Percentiles rank a stretch among this genome's conserved stretches.
phyloP scores from a whole-genome alignment of 1,140 invertebrate species.

The Parapsyche elsis region DNA sequence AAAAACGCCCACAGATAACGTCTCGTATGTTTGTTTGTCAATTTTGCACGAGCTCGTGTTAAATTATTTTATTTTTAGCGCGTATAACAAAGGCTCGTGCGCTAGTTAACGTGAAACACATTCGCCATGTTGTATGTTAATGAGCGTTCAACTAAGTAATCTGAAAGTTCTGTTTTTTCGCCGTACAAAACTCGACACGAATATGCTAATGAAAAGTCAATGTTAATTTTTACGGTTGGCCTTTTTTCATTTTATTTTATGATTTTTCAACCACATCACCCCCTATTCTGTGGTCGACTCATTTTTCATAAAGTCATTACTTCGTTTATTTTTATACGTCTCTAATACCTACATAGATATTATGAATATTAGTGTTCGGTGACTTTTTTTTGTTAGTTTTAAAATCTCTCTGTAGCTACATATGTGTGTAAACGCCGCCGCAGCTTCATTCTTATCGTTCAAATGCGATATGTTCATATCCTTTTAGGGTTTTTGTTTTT shows the following conservation, averaged over 20 bases:
- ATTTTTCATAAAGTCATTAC: conserved; percentile 11
- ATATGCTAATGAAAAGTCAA: conserved; percentile 32
- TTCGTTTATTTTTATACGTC: not conserved
- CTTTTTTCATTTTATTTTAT: not conserved
- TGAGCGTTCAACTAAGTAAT: conserved; percentile 4
- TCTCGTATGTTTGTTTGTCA: too few species aligned
- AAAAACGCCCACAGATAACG: too few species aligned
- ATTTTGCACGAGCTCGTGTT: not conserved
- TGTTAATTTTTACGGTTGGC: conserved; percentile 30
- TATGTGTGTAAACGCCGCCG: not conserved
- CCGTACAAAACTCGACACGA: conserved; percentile 10
- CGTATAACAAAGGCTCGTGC: not conserved
- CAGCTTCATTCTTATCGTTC: conserved; percentile 27
- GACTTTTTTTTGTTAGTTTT: not conserved
- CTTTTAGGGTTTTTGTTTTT: not conserved
- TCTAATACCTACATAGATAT: not conserved
- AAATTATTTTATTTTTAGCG: not conserved
- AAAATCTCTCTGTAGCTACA: too few species aligned
- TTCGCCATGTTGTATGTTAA: conserved; percentile 19
- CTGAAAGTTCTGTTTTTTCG: conserved; percentile 21
- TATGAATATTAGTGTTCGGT: too few species aligned
- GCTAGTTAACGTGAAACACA: not conserved
- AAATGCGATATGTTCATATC: conserved; percentile 41
- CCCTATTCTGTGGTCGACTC: not conserved
- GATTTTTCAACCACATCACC: not conserved